Percentiles rank a stretch among this genome's conserved stretches.
Evolutionary conservation across 2,113 vertebrate genomes (phyloP).

Genomic region (Holacanthus passer): DNA sequence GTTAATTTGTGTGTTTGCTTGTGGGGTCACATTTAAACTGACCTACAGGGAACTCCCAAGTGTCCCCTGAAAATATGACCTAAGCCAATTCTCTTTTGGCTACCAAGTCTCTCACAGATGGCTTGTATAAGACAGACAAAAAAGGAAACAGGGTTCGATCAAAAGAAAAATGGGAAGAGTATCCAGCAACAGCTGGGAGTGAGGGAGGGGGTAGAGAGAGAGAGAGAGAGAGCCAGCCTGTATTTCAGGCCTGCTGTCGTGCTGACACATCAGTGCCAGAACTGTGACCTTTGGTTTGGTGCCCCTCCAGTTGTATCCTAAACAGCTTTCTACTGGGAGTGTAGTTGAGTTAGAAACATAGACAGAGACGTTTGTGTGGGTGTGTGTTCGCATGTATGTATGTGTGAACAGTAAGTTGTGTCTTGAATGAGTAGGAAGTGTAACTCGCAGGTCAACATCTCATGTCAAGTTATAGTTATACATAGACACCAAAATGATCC

Average conservation of each 20-base stretch:
- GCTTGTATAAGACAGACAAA: conserved; percentile 48
- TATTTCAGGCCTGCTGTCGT: conserved; percentile 77
- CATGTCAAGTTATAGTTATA: neutral
- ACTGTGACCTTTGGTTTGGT: conserved; percentile 79
- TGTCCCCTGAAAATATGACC: conserved; percentile 36
- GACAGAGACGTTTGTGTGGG: neutral
- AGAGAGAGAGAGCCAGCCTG: conserved; percentile 52
- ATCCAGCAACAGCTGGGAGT: conserved; percentile 74
- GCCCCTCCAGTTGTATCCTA: conserved; percentile 49
- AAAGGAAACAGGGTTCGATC: conserved; percentile 64
- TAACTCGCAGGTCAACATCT: neutral
- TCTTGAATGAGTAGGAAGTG: neutral
- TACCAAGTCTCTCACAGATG: conserved; percentile 34
- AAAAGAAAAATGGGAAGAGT: conserved; percentile 72
- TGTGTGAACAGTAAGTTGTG: neutral
- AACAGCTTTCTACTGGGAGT: neutral
- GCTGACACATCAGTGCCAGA: conserved; percentile 79
- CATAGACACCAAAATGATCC: neutral
- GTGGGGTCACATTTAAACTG: conserved; percentile 35
- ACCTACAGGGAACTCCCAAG: conserved; percentile 40
- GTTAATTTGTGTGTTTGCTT: conserved; percentile 51
- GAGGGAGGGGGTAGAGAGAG: conserved; percentile 36
- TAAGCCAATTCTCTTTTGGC: conserved; percentile 21
- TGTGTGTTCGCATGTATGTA: neutral
- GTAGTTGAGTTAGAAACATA: neutral